Base-by-base conservation (phyloP, 2,797 vertebrate species). In the Scolopax bukidnonensis region DNA sequence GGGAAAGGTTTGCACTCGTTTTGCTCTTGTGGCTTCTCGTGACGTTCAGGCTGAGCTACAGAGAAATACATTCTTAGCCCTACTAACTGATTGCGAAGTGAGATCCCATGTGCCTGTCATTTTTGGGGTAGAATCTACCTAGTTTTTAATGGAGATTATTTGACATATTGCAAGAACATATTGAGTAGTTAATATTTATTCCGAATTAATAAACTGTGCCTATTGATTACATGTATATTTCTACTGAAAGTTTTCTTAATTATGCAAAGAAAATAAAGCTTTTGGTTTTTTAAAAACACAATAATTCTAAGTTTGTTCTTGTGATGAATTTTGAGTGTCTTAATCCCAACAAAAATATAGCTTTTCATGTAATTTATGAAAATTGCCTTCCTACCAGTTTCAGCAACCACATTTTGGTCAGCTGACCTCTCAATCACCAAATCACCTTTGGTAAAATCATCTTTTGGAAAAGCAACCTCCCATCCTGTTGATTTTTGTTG, bases 311-410 rank as follows among this genome's bases (percentile, higher is more conserved):
- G 17, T 16, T 38, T 75, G 33, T 27, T 63, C 38, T 90, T 53
- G 15, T 78, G 32, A 30, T 50, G 32, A 82, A 64, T 93, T 63
- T 60, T 74, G 51, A 54, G 21, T 64, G 33, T 71, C 65, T 67
- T 54, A 60, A 33, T 45, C 38, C 38, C 57, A 78, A 84, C 27
- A 75, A 77, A 86, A 80, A 81, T 17, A 48, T 2, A n/a, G 30
- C 1, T 47, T 70, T 86, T 51, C 10, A 33, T 70, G 51, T 21
- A 0, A 0, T n/a, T 87, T 43, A 40, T 1, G 4, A 70, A 54
- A 76, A 25, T 10, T 32, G 4, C 40, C 43, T 74, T 86, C 16
- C 60, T 94, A 33, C 16, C 16, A 41, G 33, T 69, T 69, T 77
- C 63, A 60, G 19, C 21, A 11, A 48, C 41, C 12, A 19, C 38